A percentile compares a stretch with the other conserved stretches of the same genome.
These are phyloP conservation scores for Flabesymbios commensalis DNA, from an alignment of 2,888 invertebrate species.

Conservation along the genomic window DNA sequence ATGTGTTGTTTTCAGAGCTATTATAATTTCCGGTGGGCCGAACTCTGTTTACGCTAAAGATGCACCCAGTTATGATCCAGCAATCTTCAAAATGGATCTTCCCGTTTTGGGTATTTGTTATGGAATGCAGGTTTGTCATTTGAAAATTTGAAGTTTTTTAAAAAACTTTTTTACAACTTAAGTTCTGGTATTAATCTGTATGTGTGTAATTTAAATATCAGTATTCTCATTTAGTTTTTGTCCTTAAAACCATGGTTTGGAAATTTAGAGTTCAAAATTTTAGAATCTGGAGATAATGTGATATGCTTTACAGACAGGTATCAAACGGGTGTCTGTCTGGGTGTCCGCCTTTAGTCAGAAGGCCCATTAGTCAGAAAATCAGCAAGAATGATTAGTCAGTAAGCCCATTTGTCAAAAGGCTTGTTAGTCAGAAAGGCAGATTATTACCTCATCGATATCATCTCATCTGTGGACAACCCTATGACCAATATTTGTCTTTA, in stretches of 20 bases:
- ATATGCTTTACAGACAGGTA: too few relatives aligned
- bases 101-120: conserved; percentile 97
- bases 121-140: conserved; percentile 77
- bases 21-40: conserved; percentile 97
- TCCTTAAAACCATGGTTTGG: neutral
- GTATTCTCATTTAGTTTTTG: neutral
- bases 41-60: conserved; percentile 94
- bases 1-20: conserved; percentile 79
- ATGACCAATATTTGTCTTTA: too few relatives aligned
- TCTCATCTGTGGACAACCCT: too few relatives aligned
- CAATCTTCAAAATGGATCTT: conserved; percentile 91
- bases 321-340: too few relatives aligned
- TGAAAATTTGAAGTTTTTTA: neutral
- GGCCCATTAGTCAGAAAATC: too few relatives aligned
- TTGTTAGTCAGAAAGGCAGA: too few relatives aligned
- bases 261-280: neutral
- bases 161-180: too few relatives aligned
- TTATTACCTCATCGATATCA: too few relatives aligned
- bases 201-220: neutral
- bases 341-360: too few relatives aligned
- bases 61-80: conserved; percentile 91
- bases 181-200: too few relatives aligned
- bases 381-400: too few relatives aligned
- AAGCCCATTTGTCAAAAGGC: too few relatives aligned
- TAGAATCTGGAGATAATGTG: neutral